phyloP scores from a whole-genome alignment of 2,888 invertebrate species.

The Acrobasis suavella region DNA sequence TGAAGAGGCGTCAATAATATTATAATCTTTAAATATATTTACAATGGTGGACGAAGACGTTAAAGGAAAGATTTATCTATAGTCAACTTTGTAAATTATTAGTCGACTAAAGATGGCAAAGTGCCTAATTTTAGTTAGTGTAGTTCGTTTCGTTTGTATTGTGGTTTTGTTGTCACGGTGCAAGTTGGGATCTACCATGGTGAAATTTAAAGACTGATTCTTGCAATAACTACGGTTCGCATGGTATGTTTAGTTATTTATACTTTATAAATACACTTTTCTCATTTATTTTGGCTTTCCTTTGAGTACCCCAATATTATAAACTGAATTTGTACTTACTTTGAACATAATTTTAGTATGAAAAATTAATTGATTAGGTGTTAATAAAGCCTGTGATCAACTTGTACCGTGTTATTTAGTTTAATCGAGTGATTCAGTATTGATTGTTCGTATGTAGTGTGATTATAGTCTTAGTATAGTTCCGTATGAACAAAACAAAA shows the following conservation, averaged over 20 bases:
- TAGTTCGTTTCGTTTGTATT: slow-evolving; percentile 4
- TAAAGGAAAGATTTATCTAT: background rate
- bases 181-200: background rate
- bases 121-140: background rate
- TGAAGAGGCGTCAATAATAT: background rate
- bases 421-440: slow-evolving; percentile 57
- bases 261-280: slow-evolving; percentile 11
- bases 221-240: slow-evolving; percentile 11
- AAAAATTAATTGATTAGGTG: background rate
- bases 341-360: background rate
- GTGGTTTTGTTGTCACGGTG: slow-evolving; percentile 3
- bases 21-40: background rate
- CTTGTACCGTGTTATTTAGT: slow-evolving; percentile 37
- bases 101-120: slow-evolving; percentile 6
- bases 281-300: slow-evolving; percentile 11
- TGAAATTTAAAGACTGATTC: slow-evolving; percentile 20
- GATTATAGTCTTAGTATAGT: slow-evolving; percentile 8
- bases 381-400: slow-evolving; percentile 27
- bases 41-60: background rate
- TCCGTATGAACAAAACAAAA: slow-evolving; percentile 24
- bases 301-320: slow-evolving; percentile 8
- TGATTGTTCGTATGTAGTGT: slow-evolving; percentile 43
- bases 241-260: background rate
- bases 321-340: slow-evolving; percentile 10
- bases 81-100: background rate